Evolutionary conservation across 2,888 invertebrate genomes (phyloP).

Genomic region (Microchrysa polita): DNA sequence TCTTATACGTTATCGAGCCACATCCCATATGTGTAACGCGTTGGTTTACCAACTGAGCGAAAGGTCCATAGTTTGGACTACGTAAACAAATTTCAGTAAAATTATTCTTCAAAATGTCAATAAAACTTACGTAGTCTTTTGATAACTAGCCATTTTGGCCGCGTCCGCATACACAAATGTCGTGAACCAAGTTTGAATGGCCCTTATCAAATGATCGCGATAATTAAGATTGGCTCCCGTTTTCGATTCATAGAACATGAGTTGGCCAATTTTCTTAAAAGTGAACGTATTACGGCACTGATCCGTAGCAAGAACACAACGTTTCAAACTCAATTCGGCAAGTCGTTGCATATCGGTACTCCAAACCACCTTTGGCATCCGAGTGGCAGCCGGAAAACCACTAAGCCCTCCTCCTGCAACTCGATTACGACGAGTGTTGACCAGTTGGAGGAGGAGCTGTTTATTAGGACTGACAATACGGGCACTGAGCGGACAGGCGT

Average conservation of each 20-base stretch:
- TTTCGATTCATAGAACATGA: constrained; percentile 29
- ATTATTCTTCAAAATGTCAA: neutral
- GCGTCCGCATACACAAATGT: neutral
- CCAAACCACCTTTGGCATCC: constrained; percentile 52
- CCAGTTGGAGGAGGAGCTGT: constrained; percentile 47
- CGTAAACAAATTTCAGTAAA: neutral
- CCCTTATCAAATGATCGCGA: constrained; percentile 8
- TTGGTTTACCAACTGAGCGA: constrained; percentile 50
- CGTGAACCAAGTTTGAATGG: constrained; percentile 24
- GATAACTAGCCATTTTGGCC: constrained; percentile 2
- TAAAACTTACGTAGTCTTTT: neutral
- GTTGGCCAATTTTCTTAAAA: constrained; percentile 16
- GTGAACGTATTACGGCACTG: constrained; percentile 51
- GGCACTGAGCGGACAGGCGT: constrained; percentile 44
- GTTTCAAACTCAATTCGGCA: constrained; percentile 50
- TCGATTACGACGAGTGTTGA: constrained; percentile 51
- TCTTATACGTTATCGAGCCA: constrained; percentile 2
- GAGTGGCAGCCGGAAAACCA: constrained; percentile 47
- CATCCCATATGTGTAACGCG: constrained; percentile 14
- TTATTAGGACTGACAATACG: constrained; percentile 36
- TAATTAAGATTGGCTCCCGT: constrained; percentile 51
- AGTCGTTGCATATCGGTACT: constrained; percentile 50
- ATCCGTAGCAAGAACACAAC: constrained; percentile 50
- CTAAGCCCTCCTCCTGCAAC: constrained; percentile 50
- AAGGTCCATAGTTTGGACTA: constrained; percentile 51